Evolutionary conservation across 2,113 vertebrate genomes (phyloP).

Genomic region (Prinia subflava): DNA sequence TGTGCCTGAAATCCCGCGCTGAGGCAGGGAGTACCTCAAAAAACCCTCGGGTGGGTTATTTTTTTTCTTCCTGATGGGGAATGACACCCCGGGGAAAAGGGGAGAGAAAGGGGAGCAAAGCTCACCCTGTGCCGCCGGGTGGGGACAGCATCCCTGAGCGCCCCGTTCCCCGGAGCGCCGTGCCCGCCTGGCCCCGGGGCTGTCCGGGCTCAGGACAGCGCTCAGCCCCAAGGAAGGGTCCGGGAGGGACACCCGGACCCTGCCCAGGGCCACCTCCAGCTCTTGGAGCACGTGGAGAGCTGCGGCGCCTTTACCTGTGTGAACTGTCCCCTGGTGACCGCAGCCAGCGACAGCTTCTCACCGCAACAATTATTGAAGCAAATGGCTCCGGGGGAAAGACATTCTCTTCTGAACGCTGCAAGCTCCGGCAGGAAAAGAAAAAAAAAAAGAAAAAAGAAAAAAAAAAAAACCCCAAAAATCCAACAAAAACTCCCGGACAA

Average conservation of each 20-base stretch:
- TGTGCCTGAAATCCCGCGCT: not conserved
- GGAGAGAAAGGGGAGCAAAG: not conserved
- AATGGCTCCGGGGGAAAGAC: not conserved
- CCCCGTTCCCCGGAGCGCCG: accelerated
- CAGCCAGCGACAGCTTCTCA: not conserved
- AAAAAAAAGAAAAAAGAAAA: not conserved
- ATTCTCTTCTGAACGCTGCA: not conserved
- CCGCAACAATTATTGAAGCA: not conserved
- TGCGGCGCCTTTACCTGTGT: not conserved
- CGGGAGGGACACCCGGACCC: accelerated
- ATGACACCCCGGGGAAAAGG: not conserved
- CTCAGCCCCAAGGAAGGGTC: accelerated
- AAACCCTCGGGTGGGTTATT: not conserved
- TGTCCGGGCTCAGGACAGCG: not conserved
- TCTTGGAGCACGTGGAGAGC: not conserved
- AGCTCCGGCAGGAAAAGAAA: not conserved
- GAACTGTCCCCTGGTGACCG: not conserved
- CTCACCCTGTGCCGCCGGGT: accelerated
- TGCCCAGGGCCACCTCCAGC: accelerated
- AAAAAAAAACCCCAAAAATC: too few relatives aligned
- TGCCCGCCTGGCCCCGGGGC: accelerated
- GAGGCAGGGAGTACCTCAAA: too few relatives aligned
- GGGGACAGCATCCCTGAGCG: accelerated
- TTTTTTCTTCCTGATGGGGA: not conserved
- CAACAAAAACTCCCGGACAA: not conserved